Evolutionary conservation across 2,888 invertebrate species (phyloP).

Genomic region (Epistrophella euchroma): DNA sequence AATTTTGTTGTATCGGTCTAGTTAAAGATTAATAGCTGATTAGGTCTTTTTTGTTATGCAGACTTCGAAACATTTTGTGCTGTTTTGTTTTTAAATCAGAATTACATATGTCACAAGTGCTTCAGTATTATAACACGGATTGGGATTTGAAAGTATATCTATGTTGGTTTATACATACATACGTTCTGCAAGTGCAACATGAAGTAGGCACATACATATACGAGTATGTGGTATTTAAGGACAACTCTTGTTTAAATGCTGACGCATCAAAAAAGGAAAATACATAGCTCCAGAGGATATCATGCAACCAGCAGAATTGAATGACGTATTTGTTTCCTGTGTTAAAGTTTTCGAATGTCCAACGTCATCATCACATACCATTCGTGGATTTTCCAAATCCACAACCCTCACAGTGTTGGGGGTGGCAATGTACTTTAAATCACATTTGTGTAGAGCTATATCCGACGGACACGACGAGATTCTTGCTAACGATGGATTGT

Average conservation of each 20-base stretch:
- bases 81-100: too few species aligned
- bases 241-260: conserved; percentile 24
- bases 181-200: not conserved
- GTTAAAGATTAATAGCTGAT: too few species aligned
- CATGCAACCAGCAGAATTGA: not conserved
- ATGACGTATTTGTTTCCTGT: conserved; percentile 61
- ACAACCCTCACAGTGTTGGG: not conserved
- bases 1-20: too few species aligned
- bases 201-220: not conserved
- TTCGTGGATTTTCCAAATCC: conserved; percentile 6
- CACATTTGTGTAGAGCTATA: not conserved
- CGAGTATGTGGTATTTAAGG: not conserved
- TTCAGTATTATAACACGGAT: not conserved
- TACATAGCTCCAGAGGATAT: not conserved
- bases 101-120: not conserved
- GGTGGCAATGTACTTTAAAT: not conserved
- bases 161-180: not conserved
- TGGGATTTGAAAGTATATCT: not conserved
- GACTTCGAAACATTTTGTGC: too few species aligned
- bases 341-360: conserved; percentile 39
- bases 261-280: conserved; percentile 22
- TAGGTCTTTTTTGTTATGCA: too few species aligned
- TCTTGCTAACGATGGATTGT: conserved; percentile 46
- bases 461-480: not conserved
- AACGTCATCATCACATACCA: conserved; percentile 33